phyloP scores from a whole-genome alignment of 2,888 invertebrate species.

The Perizoma flavofasciatum region DNA sequence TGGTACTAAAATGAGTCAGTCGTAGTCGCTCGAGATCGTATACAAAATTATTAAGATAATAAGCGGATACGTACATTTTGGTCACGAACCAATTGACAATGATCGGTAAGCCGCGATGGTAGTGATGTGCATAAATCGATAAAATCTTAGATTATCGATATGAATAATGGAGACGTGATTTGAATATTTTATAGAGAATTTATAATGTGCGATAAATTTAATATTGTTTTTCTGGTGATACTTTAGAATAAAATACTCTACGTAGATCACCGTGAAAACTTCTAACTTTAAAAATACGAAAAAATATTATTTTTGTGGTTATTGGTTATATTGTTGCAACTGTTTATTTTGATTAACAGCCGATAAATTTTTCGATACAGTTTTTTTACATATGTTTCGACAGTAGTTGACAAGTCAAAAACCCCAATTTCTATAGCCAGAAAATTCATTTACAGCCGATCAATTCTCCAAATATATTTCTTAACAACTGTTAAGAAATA shows the following conservation, averaged over 20 bases:
- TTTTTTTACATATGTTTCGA: no score
- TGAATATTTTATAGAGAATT: constrained; percentile 26
- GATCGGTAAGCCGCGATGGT: constrained; percentile 71
- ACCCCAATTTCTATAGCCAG: no score
- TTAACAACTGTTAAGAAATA: no score
- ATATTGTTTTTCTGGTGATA: constrained; percentile 1
- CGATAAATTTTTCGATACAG: no score
- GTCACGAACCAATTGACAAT: constrained; percentile 84
- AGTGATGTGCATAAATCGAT: constrained; percentile 52
- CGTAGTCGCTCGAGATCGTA: constrained; percentile 71
- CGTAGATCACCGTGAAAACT: no score
- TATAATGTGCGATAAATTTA: constrained; percentile 22
- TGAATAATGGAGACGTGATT: constrained; percentile 28
- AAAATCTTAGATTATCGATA: constrained; percentile 39
- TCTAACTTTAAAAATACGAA: no score
- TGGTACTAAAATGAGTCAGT: constrained; percentile 79
- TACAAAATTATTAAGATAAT: constrained; percentile 82
- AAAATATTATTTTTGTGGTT: no score
- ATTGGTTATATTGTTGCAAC: no score
- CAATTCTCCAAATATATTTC: no score
- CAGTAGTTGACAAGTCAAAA: no score
- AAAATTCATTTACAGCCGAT: no score
- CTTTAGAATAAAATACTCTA: background rate
- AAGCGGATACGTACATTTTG: constrained; percentile 82
- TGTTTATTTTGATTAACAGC: no score